A percentile compares a stretch with the other conserved stretches of the same genome.
phyloP scores from a whole-genome alignment of 2,797 vertebrate species.

The Myoxocephalus aenaeus region DNA sequence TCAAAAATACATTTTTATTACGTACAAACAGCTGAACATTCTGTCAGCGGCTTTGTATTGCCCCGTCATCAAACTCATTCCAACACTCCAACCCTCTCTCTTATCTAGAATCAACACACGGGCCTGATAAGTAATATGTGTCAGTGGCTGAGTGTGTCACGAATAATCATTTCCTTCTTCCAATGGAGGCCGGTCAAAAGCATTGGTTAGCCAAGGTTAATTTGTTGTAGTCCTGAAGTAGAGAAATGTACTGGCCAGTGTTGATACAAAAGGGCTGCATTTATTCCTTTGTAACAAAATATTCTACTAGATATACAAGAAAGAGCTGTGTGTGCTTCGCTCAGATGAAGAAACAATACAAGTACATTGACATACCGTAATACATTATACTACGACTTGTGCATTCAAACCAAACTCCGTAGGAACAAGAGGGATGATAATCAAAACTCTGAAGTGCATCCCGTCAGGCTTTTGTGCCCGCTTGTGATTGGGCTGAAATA shows the following conservation, averaged over 20 bases:
- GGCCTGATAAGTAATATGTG: slow-evolving; percentile 29
- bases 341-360: neutral
- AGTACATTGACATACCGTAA: neutral
- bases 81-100: slow-evolving; percentile 18
- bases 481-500: slow-evolving; percentile 19
- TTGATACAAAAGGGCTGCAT: neutral
- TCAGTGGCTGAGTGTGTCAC: neutral
- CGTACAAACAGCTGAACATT: neutral
- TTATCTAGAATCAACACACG: slow-evolving; percentile 72
- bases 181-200: slow-evolving; percentile 2
- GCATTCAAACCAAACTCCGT: neutral
- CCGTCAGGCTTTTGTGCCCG: neutral
- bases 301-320: neutral
- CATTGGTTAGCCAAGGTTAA: neutral
- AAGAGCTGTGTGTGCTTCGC: neutral
- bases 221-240: neutral
- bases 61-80: slow-evolving; percentile 59
- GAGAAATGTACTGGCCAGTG: neutral
- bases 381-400: neutral
- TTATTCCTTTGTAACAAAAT: neutral
- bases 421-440: neutral
- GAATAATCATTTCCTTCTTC: slow-evolving; percentile 4
- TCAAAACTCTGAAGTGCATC: neutral
- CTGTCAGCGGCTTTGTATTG: slow-evolving; percentile 36
- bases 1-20: neutral